phyloP scores from a whole-genome alignment of 2,888 invertebrate species.

The Gisinianus flammeolus region DNA sequence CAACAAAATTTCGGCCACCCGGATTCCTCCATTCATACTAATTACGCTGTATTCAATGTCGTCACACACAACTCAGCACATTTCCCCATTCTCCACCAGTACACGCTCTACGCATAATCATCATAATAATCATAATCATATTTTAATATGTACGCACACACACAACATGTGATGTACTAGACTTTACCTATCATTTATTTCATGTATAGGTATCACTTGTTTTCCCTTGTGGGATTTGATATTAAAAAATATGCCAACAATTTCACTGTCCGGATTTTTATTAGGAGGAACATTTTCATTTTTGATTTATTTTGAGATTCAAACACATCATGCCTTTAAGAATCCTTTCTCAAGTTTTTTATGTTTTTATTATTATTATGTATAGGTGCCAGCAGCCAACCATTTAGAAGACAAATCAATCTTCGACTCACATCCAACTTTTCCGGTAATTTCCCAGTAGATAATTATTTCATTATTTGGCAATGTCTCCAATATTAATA shows the following conservation, averaged over 20 bases:
- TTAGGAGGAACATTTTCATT: neutral
- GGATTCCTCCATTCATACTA: constrained; percentile 10
- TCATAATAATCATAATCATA: no score
- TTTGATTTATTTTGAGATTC: no score
- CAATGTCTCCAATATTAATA: neutral
- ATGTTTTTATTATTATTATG: neutral
- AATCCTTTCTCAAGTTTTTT: neutral
- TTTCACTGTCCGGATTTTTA: no score
- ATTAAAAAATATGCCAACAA: no score
- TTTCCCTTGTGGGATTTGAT: no score
- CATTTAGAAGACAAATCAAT: constrained; percentile 52
- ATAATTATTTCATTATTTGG: neutral
- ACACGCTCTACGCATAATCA: neutral
- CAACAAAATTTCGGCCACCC: constrained; percentile 1
- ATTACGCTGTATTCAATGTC: constrained; percentile 3
- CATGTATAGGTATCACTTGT: no score
- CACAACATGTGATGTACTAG: no score
- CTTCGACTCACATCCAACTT: constrained; percentile 48
- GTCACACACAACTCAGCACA: constrained; percentile 3
- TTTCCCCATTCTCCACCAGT: neutral
- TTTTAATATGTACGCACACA: no score
- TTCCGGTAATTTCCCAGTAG: constrained; percentile 14
- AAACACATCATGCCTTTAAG: no score
- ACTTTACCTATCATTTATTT: no score
- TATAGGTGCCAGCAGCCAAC: constrained; percentile 38